A percentile compares a stretch with the other conserved stretches of the same genome.
Evolutionary conservation across 2,888 invertebrate species (phyloP).

Genomic region (Pseudeuparius sepicola): DNA sequence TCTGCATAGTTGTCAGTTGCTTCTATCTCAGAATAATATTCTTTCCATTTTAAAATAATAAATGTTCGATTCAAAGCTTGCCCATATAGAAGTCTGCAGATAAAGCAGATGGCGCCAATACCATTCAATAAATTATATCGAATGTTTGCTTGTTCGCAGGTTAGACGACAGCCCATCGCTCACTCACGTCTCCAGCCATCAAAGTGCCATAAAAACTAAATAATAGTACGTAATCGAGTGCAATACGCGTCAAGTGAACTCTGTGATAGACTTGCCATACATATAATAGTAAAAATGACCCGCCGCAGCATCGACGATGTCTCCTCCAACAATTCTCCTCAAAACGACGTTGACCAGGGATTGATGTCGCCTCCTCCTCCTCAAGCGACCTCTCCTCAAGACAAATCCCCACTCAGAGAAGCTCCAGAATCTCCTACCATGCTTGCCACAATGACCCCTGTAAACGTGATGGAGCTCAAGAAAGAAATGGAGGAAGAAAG

Average conservation of each 20-base stretch:
- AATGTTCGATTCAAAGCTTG: no score
- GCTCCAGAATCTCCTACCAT: constrained; percentile 62
- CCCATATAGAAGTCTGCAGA: no score
- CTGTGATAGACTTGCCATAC: constrained; percentile 35
- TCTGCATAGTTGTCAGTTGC: no score
- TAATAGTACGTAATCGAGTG: constrained; percentile 37
- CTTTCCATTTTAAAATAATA: no score
- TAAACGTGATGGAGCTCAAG: constrained; percentile 66
- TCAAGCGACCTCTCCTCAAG: constrained; percentile 44
- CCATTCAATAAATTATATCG: no score
- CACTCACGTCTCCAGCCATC: constrained; percentile 27
- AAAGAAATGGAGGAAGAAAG: constrained; percentile 57
- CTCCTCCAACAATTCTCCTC: constrained; percentile 32
- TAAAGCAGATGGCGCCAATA: no score
- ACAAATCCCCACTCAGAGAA: constrained; percentile 37
- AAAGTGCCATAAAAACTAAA: no score
- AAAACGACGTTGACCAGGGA: constrained; percentile 28
- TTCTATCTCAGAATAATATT: no score
- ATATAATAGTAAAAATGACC: constrained; percentile 30
- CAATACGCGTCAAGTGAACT: constrained; percentile 35
- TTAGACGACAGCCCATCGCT: constrained; percentile 18
- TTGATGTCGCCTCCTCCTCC: constrained; percentile 43
- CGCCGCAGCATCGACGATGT: constrained; percentile 36
- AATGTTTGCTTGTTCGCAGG: constrained; percentile 20
- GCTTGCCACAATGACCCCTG: constrained; percentile 80